Base-by-base conservation (phyloP, 2,113 vertebrate genomes). In the Gallinago jamesoni region DNA sequence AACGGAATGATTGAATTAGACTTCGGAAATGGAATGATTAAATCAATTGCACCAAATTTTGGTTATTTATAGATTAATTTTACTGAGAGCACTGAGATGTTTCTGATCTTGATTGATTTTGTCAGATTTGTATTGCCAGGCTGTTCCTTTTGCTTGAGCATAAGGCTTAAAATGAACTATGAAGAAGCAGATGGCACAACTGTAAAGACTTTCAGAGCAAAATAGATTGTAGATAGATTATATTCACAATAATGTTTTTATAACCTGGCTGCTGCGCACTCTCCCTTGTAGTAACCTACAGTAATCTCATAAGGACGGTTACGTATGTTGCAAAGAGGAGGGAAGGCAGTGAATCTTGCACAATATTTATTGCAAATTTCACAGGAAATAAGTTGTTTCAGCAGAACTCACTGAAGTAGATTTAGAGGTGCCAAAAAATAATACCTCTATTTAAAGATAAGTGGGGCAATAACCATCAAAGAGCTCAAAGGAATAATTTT, bases 401-500 rank as follows among this genome's bases (percentile, higher is more conserved):
- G 37, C 67, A 86, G 50, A 70, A 67, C 10, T 35, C 19, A 84
- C 30, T 63, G 5, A 87, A 74, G 43, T 52, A 87, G 75, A 43
- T 90, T 79, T 73, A 70, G 24, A 74, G 43, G 37, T 59, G 15
- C 43, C 81, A 62, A 76, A 87, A 95, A 80, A 95, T 83, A 91
- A 37, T 45, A 28, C 25, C 79, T 55, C 17, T 55, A 8, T 67
- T 95, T 74, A 91, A 94, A 89, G 50, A 41, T 79, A 57, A 89
- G 14, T 63, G 55, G n/a, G 22, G 25, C 22, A 63, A 60, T 82
- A 72, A 48, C 66, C 33, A 52, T 91, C 50, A 90, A 68, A 72
- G 74, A 87, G 10, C 28, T 96, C 27, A 70, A 86, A 95, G 43
- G 56, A 93, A 73, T 73, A 56, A 28, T 88, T 86, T 94, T 56